phyloP scores from a whole-genome alignment of 2,797 vertebrate species.

The Danio aesculapii region DNA sequence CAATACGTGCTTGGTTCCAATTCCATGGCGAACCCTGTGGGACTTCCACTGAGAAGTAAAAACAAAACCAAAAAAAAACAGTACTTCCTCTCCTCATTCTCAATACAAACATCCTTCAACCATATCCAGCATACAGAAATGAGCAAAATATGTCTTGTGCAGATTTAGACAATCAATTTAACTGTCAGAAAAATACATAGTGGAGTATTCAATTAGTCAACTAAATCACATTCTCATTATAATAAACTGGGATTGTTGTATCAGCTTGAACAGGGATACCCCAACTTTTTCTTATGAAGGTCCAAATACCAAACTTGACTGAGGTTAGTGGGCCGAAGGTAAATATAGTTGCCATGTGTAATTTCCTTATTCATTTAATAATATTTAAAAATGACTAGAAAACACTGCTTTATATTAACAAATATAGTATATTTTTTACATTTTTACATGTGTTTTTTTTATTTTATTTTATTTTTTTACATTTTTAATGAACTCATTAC shows the following conservation, averaged over 20 bases:
- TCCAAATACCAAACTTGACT: too few species aligned
- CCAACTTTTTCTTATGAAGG: too few species aligned
- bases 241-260: background rate
- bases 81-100: conserved; percentile 26
- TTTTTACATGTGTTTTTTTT: too few species aligned
- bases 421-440: too few species aligned
- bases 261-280: background rate
- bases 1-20: conserved; percentile 59
- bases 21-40: conserved; percentile 57
- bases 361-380: too few species aligned
- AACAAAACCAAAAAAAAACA: conserved; percentile 34
- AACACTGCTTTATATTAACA: too few species aligned
- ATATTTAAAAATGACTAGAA: too few species aligned
- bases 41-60: conserved; percentile 58
- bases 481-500: too few species aligned
- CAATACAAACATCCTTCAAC: conserved; percentile 45
- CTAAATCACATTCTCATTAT: background rate
- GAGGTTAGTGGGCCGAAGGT: too few species aligned
- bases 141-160: conserved; percentile 6
- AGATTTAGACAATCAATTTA: conserved; percentile 10
- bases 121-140: background rate
- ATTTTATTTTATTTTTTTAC: too few species aligned
- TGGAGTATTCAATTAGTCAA: background rate
- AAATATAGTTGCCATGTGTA: too few species aligned
- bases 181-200: background rate